Evolutionary conservation across 2,888 invertebrate species (phyloP), one percentile per base, ranked within the genome.

Genomic region (Ochropleura plecta): DNA sequence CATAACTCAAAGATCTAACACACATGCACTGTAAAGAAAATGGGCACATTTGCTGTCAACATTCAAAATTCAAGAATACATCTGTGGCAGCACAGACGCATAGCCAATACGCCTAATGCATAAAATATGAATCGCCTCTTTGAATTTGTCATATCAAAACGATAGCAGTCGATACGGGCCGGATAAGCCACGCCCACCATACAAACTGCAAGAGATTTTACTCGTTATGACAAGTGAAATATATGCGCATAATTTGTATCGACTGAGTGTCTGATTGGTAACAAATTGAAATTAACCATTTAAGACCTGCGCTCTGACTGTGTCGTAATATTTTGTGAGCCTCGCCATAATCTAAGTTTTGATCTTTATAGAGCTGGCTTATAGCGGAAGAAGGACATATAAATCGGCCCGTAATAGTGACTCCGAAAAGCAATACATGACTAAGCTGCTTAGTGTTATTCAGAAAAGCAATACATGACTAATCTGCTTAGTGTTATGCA

Each of bases 101-200:
- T 89, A 91, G 88, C 88, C 87, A 89, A 91, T 90, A 90, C 89
- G 85, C 86, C 91, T 94, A 91, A 95, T 95, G 94, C 93, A 95
- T 95, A 94, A 95, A 95, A 95, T 95, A 95, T 95, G 93, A 93
- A 93, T 92, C 89, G 90, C 88, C 91, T 89, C 92, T 93, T 94
- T 93, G 93, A 94, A 95, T 94, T 94, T 95, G 95, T 95, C 94
- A 92, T 93, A 93, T 94, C 93, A 89, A 90, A 91, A 90, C 86
- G 92, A 93, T 93, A 92, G 88, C 88, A 88, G 89, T 89, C 91
- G 92, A 91, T 91, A 87, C 85, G 88, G 81, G 76, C 86, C 82
- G 86, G 90, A 92, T 91, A 91, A 90, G 90, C 87, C 91, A 91
- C 91, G 89, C 91, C 90, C 88, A 89, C 89, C 86, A 86, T 87